Evolutionary conservation across 2,113 vertebrate genomes (phyloP), one percentile per base, ranked within the genome.

Genomic region (Suricata suricatta): DNA sequence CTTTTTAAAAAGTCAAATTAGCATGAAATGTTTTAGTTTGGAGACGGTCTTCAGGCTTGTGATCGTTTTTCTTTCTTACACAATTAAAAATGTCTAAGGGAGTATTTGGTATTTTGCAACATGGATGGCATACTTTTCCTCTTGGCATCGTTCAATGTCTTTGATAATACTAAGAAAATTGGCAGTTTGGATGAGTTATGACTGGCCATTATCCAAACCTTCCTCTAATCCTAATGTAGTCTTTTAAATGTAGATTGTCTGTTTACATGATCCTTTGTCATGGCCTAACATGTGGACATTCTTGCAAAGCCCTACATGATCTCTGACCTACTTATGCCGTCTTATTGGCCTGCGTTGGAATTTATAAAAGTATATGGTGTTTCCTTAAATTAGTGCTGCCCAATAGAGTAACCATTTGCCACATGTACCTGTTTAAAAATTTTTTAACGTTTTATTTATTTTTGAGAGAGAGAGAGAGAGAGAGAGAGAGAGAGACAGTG

Each of bases 251-350:
- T 69, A 13, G 52, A 23, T 15, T 54, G 4, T 83, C 66, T 92
- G 4, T 77, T 85, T 47, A 27, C 27, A 21, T 2, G 2, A 16
- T 64, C 29, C 9, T 50, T 96, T 50, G 11, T n/a, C 10, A 33
- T 15, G 12, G 5, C 15, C 66, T 60, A 60, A 76, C 10, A 16
- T 82, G 83, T 72, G 31, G 52, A 29, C 57, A 54, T 76, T 87
- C 31, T 47, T 88, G 7, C n/a, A 93, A 97, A 97, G 88, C 2
- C 60, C 50, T 97, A 52, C 35, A 35, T 80, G 91, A 87, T 74
- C 52, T 93, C 23, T 95, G 16, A 90, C 80, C 44, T 85, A 4
- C 83, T 74, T 86, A 71, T 81, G 5, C 31, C 74, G 4, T 77
- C n/a, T 38, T 94, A 1, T 66, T 92, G 92, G 38, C 68, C 96